phyloP scores from a whole-genome alignment of 2,113 vertebrate genomes.

The Camelus bactrianus region DNA sequence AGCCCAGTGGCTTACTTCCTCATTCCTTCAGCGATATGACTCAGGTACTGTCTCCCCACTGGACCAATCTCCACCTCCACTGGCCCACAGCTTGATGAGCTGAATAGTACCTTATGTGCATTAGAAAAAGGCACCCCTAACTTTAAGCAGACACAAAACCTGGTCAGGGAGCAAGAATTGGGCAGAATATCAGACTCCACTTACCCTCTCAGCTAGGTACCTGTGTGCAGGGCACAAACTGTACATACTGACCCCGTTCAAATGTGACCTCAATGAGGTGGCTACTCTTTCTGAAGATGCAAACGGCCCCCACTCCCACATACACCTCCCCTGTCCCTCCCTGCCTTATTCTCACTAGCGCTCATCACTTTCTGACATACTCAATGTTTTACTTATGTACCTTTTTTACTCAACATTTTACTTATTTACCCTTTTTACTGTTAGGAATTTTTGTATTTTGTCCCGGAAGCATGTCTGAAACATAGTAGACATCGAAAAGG shows the following conservation, averaged over 20 bases:
- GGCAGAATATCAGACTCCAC: background rate
- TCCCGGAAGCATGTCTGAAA: background rate
- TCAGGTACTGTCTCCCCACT: background rate
- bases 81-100: background rate
- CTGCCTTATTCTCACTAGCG: background rate
- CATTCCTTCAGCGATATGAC: background rate
- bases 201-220: background rate
- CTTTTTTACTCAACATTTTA: background rate
- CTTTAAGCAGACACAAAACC: background rate
- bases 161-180: background rate
- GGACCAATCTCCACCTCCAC: background rate
- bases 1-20: background rate
- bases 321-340: background rate
- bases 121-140: background rate
- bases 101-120: background rate
- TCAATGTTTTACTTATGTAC: background rate
- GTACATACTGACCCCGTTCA: background rate
- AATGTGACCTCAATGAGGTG: background rate
- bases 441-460: constrained; percentile 39
- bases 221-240: background rate
- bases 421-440: background rate
- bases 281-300: background rate
- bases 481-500: background rate
- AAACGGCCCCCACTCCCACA: background rate
- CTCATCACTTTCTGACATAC: background rate